A percentile compares a stretch with the other conserved stretches of the same genome.
Conservation (phyloP, 2,113 vertebrate species). For the Eptesicus fuscus region DNA sequence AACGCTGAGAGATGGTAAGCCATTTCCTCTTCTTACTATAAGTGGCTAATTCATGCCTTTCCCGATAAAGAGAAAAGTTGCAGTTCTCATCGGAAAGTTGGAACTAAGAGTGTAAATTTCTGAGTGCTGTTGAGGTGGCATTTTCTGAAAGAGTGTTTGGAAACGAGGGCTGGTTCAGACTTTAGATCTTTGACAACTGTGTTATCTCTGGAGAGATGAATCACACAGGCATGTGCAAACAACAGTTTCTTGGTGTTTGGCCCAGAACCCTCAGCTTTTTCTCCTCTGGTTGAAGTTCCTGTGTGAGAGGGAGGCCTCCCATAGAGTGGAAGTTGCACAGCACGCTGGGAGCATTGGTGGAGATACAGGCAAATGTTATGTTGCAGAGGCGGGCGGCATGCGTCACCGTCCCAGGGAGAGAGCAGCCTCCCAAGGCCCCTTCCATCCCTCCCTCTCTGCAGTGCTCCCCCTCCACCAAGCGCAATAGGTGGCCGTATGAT, state of each 20-base stretch:
- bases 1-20: constrained; percentile 57
- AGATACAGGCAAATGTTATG: not conserved
- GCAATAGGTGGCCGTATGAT: not conserved
- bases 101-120: not conserved
- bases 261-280: not conserved
- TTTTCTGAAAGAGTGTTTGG: not conserved
- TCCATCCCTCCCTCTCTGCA: too few relatives aligned
- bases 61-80: constrained; percentile 36
- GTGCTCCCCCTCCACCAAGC: not conserved
- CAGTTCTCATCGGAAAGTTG: constrained; percentile 50
- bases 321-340: not conserved
- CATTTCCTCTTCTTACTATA: constrained; percentile 56
- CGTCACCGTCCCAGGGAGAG: not conserved
- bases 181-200: not conserved
- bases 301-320: not conserved
- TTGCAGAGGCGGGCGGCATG: not conserved
- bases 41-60: constrained; percentile 57
- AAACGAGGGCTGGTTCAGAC: not conserved
- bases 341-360: not conserved
- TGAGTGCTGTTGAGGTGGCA: not conserved
- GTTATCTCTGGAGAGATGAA: not conserved
- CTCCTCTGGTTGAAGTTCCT: not conserved
- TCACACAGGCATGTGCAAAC: not conserved
- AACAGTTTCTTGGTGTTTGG: not conserved
- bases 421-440: not conserved